phyloP scores from a whole-genome alignment of 2,888 invertebrate species.

The Eretmocerus hayati region DNA sequence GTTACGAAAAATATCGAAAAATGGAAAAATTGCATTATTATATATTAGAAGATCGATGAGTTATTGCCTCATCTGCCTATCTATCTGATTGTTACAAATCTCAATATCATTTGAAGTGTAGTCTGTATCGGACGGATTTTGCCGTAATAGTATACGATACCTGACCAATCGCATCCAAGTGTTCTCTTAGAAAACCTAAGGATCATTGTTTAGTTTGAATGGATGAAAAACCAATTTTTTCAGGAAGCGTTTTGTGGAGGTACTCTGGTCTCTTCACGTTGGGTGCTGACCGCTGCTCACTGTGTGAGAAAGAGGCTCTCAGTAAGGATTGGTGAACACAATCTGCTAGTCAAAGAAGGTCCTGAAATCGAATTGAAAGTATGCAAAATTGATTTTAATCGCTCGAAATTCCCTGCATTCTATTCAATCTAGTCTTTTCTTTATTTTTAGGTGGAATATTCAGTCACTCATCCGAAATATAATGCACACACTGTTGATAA shows the following conservation, averaged over 20 bases:
- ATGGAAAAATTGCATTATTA: too few species aligned
- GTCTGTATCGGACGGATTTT: too few species aligned
- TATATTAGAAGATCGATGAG: too few species aligned
- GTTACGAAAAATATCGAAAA: too few species aligned
- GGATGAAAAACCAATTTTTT: neutral
- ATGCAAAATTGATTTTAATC: slow-evolving; percentile 4
- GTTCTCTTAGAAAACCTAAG: too few species aligned
- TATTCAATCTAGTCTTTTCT: neutral
- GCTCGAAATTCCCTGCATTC: slow-evolving; percentile 3
- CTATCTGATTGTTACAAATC: too few species aligned
- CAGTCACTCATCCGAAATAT: slow-evolving; percentile 77
- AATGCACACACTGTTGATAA: slow-evolving; percentile 86
- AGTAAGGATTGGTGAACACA: slow-evolving; percentile 81
- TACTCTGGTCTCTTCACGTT: slow-evolving; percentile 70
- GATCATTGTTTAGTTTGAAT: too few species aligned
- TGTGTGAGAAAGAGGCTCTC: slow-evolving; percentile 72
- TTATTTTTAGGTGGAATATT: slow-evolving; percentile 52
- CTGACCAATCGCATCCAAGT: too few species aligned
- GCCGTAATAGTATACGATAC: too few species aligned
- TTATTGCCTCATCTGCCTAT: too few species aligned
- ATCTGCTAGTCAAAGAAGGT: slow-evolving; percentile 65
- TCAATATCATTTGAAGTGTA: too few species aligned
- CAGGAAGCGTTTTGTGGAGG: slow-evolving; percentile 87
- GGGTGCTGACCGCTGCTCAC: slow-evolving; percentile 85
- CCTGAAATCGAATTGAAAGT: slow-evolving; percentile 73